Evolutionary conservation across 2,113 vertebrate species (phyloP), one percentile per base, ranked within the genome.

Genomic region (Ceyx cyanopectus): DNA sequence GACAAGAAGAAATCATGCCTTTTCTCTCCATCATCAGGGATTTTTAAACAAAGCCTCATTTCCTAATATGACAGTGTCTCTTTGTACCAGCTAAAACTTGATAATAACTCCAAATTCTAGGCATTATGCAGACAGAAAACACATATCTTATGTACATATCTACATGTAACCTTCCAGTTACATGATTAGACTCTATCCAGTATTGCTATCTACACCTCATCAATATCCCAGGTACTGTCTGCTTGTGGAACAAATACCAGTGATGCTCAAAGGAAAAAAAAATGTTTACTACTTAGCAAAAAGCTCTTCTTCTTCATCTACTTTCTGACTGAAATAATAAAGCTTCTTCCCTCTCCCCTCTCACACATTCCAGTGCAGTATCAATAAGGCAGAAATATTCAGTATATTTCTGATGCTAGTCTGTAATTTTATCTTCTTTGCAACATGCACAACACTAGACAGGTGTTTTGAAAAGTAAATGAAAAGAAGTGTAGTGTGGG

Each of bases 401-500:
- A 90, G 46, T 43, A 45, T 63, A 80, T 85, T 91, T 81, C 43
- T 4, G 2, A 19, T 18, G 21, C 45, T 29, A 41, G 60, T 50
- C 67, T 46, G 32, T 58, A 76, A 73, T 86, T 81, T 85, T 82
- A 89, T 79, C 81, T 48, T 50, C 26, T 51, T 77, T 88, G 70
- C 66, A 43, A 50, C 69, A 34, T 3, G 7, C 45, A 66, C 15
- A 54, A 69, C 5, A 4, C 50, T 65, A 90, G 70, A 77, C 61
- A 77, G 79, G 92, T 94, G 83, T 85, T 95, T 91, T 93, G 85
- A 87, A 91, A 81, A 85, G 85, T 81, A 87, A 90, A 92, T 90
- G 87, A 82, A 57, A 94, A 67, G 32, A 60, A 77, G 37, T 7
- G 41, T 69, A 84, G 63, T 61, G 69, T 88, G 56, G 48, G 73